Conservation (phyloP, 2,888 invertebrate species). For the Drosophila lutescens region DNA sequence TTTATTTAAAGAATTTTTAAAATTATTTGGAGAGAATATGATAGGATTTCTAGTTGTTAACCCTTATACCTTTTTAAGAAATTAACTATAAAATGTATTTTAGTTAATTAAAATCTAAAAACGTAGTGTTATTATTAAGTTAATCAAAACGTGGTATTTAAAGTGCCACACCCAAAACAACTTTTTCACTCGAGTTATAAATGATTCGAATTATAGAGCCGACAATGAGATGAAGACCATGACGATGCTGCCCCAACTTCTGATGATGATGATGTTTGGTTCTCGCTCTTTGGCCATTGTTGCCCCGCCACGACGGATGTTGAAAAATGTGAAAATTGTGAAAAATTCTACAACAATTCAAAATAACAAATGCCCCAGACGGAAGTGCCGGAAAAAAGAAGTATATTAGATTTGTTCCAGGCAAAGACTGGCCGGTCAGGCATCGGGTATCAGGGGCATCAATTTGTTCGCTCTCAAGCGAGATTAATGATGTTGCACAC, state of each 20-base stretch:
- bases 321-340: constrained; percentile 59
- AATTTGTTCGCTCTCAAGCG: constrained; percentile 59
- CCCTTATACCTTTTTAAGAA: too few relatives aligned
- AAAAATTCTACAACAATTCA: constrained; percentile 51
- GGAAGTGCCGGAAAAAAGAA: constrained; percentile 52
- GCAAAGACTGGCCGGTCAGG: constrained; percentile 12
- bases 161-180: too few relatives aligned
- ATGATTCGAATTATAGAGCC: constrained; percentile 44
- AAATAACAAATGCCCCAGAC: constrained; percentile 34
- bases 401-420: constrained; percentile 60
- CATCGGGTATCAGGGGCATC: constrained; percentile 32
- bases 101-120: too few relatives aligned
- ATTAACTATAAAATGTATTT: too few relatives aligned
- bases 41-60: too few relatives aligned
- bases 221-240: constrained; percentile 28
- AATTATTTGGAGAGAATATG: too few relatives aligned
- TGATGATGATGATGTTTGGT: constrained; percentile 22
- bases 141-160: background rate
- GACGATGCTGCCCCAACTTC: constrained; percentile 18
- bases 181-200: constrained; percentile 43
- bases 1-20: too few relatives aligned
- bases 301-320: constrained; percentile 13
- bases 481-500: constrained; percentile 64
- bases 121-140: background rate
- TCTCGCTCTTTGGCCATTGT: constrained; percentile 10